phyloP scores from a whole-genome alignment of 1,140 invertebrate genomes.

The Drosophila persimilis region DNA sequence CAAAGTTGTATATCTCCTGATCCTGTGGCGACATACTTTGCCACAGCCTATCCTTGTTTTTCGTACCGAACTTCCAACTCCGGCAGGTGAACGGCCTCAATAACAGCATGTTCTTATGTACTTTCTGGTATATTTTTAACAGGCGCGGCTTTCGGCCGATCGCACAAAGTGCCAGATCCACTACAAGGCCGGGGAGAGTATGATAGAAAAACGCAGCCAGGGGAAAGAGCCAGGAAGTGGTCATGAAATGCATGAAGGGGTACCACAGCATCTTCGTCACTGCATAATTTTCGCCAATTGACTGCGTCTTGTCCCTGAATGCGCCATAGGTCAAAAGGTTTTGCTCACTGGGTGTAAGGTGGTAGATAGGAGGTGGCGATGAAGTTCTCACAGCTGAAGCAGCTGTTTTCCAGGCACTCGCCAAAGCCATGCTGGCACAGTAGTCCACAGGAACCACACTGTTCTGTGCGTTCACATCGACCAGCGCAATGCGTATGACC shows the following conservation, averaged over 20 bases:
- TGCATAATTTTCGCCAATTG: slow-evolving; percentile 62
- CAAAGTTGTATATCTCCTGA: slow-evolving; percentile 87
- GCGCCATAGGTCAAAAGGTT: slow-evolving; percentile 86
- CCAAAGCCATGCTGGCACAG: slow-evolving; percentile 89
- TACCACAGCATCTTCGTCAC: slow-evolving; percentile 83
- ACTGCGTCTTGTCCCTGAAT: slow-evolving; percentile 78
- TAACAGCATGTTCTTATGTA: slow-evolving; percentile 87
- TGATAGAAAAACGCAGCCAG: slow-evolving; percentile 84
- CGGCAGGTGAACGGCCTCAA: slow-evolving; percentile 87
- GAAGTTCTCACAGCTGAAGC: slow-evolving; percentile 18
- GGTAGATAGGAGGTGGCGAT: slow-evolving; percentile 85
- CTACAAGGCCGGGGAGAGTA: slow-evolving; percentile 84
- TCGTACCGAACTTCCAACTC: slow-evolving; percentile 87
- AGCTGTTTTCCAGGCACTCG: slow-evolving; percentile 88
- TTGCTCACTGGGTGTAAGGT: slow-evolving; percentile 87
- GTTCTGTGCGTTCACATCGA: slow-evolving; percentile 82
- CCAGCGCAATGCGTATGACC: slow-evolving; percentile 87
- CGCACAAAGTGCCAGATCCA: slow-evolving; percentile 84
- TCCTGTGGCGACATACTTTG: slow-evolving; percentile 85
- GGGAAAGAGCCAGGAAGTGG: slow-evolving; percentile 76
- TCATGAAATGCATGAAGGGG: slow-evolving; percentile 79
- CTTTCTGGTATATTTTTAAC: slow-evolving; percentile 87
- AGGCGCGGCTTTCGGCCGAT: slow-evolving; percentile 82
- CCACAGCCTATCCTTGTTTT: slow-evolving; percentile 86
- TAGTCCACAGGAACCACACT: slow-evolving; percentile 91